A percentile compares a stretch with the other conserved stretches of the same genome.
Evolutionary conservation across 2,888 invertebrate genomes (phyloP).

Genomic region (Acleris holmiana): DNA sequence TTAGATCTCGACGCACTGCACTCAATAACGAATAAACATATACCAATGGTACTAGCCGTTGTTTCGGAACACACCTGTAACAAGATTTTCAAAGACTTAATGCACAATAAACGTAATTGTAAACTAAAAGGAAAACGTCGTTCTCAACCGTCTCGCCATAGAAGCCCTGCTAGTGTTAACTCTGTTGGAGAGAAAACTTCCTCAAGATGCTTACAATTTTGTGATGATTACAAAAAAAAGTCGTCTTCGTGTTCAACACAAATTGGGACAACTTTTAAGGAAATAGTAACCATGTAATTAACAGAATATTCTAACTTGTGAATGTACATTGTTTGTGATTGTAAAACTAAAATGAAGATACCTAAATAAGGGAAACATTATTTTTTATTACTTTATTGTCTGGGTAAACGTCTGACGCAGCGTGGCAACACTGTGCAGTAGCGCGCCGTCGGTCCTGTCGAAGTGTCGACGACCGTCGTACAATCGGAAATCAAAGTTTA

Average conservation of each 20-base stretch:
- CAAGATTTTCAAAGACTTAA: background rate
- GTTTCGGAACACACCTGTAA: background rate
- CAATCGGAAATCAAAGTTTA: slow-evolving; percentile 71
- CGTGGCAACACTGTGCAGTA: slow-evolving; percentile 67
- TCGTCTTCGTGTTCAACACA: background rate
- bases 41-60: background rate
- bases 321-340: slow-evolving; percentile 2
- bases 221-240: background rate
- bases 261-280: background rate
- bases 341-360: slow-evolving; percentile 10
- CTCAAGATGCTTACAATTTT: background rate
- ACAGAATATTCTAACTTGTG: too few species aligned
- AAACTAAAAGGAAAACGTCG: background rate
- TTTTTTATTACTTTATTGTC: slow-evolving; percentile 29
- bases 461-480: slow-evolving; percentile 37
- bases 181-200: too few species aligned
- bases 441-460: slow-evolving; percentile 61
- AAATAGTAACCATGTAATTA: too few species aligned
- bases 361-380: slow-evolving; percentile 22
- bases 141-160: background rate
- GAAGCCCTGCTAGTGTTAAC: background rate
- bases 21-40: background rate
- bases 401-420: slow-evolving; percentile 33
- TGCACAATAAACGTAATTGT: background rate
- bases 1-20: background rate